These are phyloP conservation scores for Acropternis orthonyx DNA, from an alignment of 2,797 vertebrate genomes.

Conservation along the genomic window DNA sequence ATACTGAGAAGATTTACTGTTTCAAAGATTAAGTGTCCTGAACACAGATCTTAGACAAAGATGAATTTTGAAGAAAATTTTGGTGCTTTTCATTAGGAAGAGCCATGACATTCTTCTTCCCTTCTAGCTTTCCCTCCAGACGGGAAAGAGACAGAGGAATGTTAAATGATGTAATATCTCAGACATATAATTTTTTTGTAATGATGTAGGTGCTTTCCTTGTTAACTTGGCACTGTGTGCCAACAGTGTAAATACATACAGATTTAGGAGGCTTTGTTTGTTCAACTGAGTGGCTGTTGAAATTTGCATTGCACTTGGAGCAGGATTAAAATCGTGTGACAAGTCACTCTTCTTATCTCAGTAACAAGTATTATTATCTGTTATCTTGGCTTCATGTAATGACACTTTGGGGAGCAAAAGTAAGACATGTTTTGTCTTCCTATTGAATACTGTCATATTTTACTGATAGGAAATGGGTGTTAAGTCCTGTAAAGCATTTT, in stretches of 20 bases:
- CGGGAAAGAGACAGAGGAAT: background rate
- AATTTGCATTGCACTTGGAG: background rate
- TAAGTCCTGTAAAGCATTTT: background rate
- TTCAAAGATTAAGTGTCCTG: background rate
- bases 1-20: background rate
- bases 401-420: background rate
- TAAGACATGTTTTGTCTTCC: background rate
- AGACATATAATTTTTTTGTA: background rate
- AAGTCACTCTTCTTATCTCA: background rate
- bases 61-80: background rate
- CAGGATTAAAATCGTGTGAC: background rate
- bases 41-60: background rate
- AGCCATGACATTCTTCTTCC: background rate
- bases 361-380: background rate
- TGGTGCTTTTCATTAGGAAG: background rate
- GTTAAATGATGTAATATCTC: background rate
- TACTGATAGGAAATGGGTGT: background rate
- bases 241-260: background rate
- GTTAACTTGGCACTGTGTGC: background rate
- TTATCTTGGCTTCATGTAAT: background rate
- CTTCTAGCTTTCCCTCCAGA: background rate
- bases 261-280: background rate
- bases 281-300: slow-evolving; percentile 12
- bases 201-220: background rate
- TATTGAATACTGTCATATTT: background rate